Evolutionary conservation across 2,888 invertebrate genomes (phyloP), one percentile per base, ranked within the genome.

Genomic region (Axea sp.): DNA sequence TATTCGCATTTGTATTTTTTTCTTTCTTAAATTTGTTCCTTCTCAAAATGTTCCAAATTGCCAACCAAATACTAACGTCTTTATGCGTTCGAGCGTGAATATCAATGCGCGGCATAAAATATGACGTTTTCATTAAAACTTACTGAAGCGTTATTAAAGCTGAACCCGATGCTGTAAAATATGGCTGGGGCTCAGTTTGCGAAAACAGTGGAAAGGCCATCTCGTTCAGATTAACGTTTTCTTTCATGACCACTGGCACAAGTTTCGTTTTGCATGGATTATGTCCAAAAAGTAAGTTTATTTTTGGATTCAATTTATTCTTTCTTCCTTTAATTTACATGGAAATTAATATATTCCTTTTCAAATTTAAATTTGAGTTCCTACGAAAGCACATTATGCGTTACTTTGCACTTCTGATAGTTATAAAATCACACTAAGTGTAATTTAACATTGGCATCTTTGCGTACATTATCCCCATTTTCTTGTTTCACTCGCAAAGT

Each of bases 81-180:
- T 57, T 57, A 67, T 67, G 67, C 60, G 57, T 57, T 51, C 53
- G 55, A 55, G 62, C 67, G 77, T 75, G 78, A 80, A 80, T 82
- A 80, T 81, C 82, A 82, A 81, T 79, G 80, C 73, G 55, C 69
- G 43, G 39, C 41, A 57, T 79, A 78, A 81, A 78, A 79, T 79
- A 79, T 76, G 80, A 82, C 79, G 76, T 81, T 81, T 83, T 82
- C 81, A 81, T 82, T 81, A 82, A 82, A 82, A 82, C 77, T 82
- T 81, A 76, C 78, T 60, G 71, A 64, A 76, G 67, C 73, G 78
- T 78, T 78, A 79, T 78, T 77, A 79, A 72, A 68, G 45, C 35
- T 17, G 41, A 31, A 39, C 64, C 49, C 55, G n/a, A 65, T 45
- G 67, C 31, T 57, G 39, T 67, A 47, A 67, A 67, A 55, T 65